phyloP scores from a whole-genome alignment of 2,797 vertebrate genomes.

The Sphenodon punctatus region DNA sequence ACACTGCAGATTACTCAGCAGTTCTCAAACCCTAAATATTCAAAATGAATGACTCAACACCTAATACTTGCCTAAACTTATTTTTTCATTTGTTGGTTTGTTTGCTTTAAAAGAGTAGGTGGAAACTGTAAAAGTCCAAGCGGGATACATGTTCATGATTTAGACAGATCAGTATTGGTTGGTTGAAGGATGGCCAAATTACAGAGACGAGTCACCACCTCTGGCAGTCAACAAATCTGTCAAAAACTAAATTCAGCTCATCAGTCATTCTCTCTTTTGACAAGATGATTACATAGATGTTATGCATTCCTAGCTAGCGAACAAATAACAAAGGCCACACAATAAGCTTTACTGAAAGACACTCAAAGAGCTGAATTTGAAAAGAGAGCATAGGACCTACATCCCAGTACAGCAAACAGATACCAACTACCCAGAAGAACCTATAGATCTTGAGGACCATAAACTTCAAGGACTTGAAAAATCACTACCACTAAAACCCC shows the following conservation, averaged over 20 bases:
- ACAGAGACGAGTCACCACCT: background rate
- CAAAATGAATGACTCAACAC: slow-evolving; percentile 15
- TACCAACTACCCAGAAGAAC: background rate
- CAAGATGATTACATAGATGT: background rate
- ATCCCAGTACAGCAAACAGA: background rate
- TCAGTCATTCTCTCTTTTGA: background rate
- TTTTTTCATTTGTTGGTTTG: slow-evolving; percentile 50
- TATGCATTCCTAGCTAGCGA: background rate
- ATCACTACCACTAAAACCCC: slow-evolving; percentile 1
- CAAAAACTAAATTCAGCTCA: background rate
- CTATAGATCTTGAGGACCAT: background rate
- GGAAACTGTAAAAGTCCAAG: slow-evolving; percentile 41
- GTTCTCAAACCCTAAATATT: slow-evolving; percentile 14
- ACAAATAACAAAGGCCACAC: background rate
- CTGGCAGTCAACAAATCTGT: background rate
- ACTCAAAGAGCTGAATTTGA: background rate
- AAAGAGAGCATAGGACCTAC: background rate
- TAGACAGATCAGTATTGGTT: slow-evolving; percentile 32
- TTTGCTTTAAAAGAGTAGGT: slow-evolving; percentile 47
- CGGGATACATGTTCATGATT: slow-evolving; percentile 34
- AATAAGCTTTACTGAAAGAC: background rate
- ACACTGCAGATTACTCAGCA: slow-evolving; percentile 13
- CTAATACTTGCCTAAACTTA: slow-evolving; percentile 34
- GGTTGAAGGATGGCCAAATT: slow-evolving; percentile 28
- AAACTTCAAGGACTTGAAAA: background rate